phyloP scores from a whole-genome alignment of 2,113 vertebrate genomes.

The Theristicus caerulescens region DNA sequence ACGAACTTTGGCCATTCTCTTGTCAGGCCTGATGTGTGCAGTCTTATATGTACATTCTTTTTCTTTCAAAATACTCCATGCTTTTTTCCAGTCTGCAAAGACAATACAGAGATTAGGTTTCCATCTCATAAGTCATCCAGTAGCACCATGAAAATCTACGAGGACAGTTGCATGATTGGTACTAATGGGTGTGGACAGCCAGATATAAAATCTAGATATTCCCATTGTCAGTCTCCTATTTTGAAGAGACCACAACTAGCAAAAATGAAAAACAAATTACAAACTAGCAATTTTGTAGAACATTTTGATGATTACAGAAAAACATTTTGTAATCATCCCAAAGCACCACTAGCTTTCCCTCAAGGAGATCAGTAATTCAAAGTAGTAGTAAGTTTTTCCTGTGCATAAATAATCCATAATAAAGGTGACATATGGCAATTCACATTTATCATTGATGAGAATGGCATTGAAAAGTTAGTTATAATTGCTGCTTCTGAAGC shows the following conservation, averaged over 20 bases:
- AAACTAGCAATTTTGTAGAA: slow-evolving; percentile 22
- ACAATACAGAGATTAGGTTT: not conserved
- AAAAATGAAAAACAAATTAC: slow-evolving; percentile 42
- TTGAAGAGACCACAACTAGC: not conserved
- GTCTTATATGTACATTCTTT: not conserved
- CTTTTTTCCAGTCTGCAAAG: not conserved
- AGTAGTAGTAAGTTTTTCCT: slow-evolving; percentile 39
- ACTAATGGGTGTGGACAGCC: not conserved
- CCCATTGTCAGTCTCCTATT: not conserved
- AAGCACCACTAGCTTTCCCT: not conserved
- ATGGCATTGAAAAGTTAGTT: not conserved
- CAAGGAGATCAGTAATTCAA: slow-evolving; percentile 52
- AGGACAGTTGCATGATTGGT: not conserved
- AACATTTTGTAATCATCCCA: slow-evolving; percentile 32
- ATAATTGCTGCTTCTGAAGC: slow-evolving; percentile 31
- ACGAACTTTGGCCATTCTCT: not conserved
- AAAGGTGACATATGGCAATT: slow-evolving; percentile 39
- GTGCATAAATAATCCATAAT: slow-evolving; percentile 37
- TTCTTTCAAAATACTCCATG: not conserved
- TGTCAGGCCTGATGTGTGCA: not conserved
- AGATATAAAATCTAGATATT: not conserved
- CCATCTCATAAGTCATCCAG: not conserved
- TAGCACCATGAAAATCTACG: not conserved
- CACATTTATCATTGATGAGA: slow-evolving; percentile 46
- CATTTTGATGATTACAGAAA: slow-evolving; percentile 11